phyloP scores from a whole-genome alignment of 1,140 invertebrate species.

The Aricia agestis region DNA sequence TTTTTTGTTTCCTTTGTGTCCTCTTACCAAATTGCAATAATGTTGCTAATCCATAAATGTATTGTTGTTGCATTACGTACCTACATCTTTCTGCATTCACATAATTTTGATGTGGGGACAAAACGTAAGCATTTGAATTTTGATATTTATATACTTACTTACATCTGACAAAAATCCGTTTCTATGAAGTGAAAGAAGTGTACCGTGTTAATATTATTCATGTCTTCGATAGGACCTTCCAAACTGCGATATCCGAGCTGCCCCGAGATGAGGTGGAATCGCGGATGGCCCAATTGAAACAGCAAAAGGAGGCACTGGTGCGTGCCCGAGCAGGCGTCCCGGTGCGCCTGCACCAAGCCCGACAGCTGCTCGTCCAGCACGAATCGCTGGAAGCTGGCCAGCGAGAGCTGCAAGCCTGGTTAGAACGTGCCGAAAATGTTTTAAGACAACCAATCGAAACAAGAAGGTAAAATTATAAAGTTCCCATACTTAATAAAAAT shows the following conservation, averaged over 20 bases:
- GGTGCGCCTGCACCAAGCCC: slow-evolving; percentile 85
- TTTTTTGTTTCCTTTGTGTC: too few relatives aligned
- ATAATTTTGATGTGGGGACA: too few relatives aligned
- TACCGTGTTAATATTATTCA: background rate
- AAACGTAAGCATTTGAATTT: too few relatives aligned
- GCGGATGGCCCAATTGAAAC: slow-evolving; percentile 93
- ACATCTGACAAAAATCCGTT: too few relatives aligned
- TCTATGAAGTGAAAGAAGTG: too few relatives aligned
- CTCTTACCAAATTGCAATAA: too few relatives aligned
- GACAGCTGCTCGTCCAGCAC: slow-evolving; percentile 91
- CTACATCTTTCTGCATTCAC: too few relatives aligned
- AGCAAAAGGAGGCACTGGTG: slow-evolving; percentile 91
- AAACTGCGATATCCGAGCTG: slow-evolving; percentile 92
- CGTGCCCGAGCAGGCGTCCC: slow-evolving; percentile 88
- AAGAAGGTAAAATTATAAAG: slow-evolving; percentile 38
- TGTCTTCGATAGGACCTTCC: slow-evolving; percentile 83
- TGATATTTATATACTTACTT: too few relatives aligned
- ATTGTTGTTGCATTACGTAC: too few relatives aligned
- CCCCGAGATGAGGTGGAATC: slow-evolving; percentile 91
- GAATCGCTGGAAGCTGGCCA: slow-evolving; percentile 92
- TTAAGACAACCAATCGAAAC: slow-evolving; percentile 63
- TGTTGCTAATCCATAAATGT: too few relatives aligned
- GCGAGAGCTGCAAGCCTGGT: slow-evolving; percentile 89
- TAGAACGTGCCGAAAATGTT: slow-evolving; percentile 88
- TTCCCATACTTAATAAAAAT: background rate